Percentiles rank a stretch among this genome's conserved stretches.
phyloP scores from a whole-genome alignment of 2,888 invertebrate genomes.

The Pycnomerus fuliginosus region DNA sequence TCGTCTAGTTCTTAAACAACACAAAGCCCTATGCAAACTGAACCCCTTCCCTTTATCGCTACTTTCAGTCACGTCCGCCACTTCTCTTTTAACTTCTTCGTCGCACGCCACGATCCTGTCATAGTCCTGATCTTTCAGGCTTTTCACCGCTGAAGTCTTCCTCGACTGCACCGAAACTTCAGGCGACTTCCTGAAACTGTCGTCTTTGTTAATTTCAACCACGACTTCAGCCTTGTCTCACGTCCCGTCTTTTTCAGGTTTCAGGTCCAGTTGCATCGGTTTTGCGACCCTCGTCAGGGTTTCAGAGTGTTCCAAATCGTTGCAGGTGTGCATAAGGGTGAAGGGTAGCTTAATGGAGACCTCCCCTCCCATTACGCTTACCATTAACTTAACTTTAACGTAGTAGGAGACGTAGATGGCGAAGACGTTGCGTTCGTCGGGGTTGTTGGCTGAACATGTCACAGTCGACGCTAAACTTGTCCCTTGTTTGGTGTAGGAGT shows the following conservation, averaged over 20 bases:
- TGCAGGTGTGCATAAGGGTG: conserved; percentile 72
- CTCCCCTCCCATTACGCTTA: conserved; percentile 80
- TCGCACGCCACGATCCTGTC: conserved; percentile 20
- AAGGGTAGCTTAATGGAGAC: conserved; percentile 79
- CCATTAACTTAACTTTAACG: conserved; percentile 80
- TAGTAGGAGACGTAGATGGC: conserved; percentile 91
- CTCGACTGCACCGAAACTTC: conserved; percentile 2
- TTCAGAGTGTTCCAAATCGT: conserved; percentile 62
- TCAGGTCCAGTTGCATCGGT: conserved; percentile 15
- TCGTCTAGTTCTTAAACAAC: conserved; percentile 54
- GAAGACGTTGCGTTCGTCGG: conserved; percentile 81
- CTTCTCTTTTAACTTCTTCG: conserved; percentile 18
- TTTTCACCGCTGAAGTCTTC: conserved; percentile 2
- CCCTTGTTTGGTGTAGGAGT: conserved; percentile 71
- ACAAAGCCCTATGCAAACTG: conserved; percentile 57
- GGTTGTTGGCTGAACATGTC: conserved; percentile 54
- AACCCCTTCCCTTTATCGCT: conserved; percentile 48
- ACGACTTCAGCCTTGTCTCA: conserved; percentile 50
- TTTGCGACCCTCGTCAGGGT: conserved; percentile 55
- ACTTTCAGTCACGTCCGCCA: conserved; percentile 43
- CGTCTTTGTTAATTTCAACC: conserved; percentile 48
- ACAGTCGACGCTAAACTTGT: conserved; percentile 61
- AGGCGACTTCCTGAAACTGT: conserved; percentile 8
- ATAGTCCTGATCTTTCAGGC: conserved; percentile 6
- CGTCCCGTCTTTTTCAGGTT: conserved; percentile 42